Base-by-base conservation (phyloP, 2,797 vertebrate species). In the Tolypeutes matacus region DNA sequence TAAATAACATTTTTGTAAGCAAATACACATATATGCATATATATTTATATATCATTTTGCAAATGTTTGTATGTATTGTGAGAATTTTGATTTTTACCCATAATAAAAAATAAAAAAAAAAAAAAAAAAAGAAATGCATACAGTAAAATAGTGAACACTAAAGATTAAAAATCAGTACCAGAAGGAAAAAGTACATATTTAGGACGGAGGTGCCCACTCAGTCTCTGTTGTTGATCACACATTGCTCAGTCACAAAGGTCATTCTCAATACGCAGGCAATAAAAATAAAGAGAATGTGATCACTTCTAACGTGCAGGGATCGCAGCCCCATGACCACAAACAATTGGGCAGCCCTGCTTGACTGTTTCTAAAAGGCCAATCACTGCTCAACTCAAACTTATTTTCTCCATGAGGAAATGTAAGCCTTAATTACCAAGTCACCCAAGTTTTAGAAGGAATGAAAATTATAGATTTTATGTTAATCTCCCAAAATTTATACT, bases 161-260 rank as follows among this genome's bases (percentile, higher is more conserved):
- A 92, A 76, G 51, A 67, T 80, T 80, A 89, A 92, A 85, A 85
- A 17, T 46, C 67, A 88, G 4, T 70, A 29, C n/a, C 51, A 60
- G 36, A 67, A 51, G 56, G 7, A 13, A 75, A n/a, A 65, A 65
- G 53, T 49, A 75, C 21, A 36, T 39, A 69, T 56, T 34, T 42
- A 58, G 25, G 18, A 65, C 12, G 18, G 11, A 72, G 14, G 18
- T 9, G 7, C 9, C 21, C 27, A 67, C 7, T n/a, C 5, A 20
- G 51, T 42, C 42, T 62, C 36, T 53, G 46, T 11, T 77, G n/a
- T 21, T 56, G 2, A 42, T 70, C 23, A 29, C 15, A 42, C 17
- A 21, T 46, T 64, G 86, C 60, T 58, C 23, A 85, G 15, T 51
- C 29, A 42, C n/a, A 78, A 70, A 75, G 14, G 11, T 91, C 23